These are phyloP conservation scores for Mactromeris polynyma DNA, from an alignment of 2,888 invertebrate genomes.

Conservation along the genomic window DNA sequence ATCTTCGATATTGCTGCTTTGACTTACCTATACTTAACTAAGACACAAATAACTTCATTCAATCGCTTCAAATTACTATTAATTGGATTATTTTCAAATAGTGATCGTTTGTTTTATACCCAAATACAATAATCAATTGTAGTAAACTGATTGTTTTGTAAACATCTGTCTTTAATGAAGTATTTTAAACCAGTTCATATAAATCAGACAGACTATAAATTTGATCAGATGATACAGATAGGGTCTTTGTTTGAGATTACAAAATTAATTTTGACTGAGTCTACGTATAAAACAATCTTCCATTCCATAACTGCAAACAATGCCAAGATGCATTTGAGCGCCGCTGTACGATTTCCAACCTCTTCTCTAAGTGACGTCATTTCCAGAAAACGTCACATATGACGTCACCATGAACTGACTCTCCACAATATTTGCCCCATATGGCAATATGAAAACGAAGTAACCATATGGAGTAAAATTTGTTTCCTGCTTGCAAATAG, in stretches of 20 bases:
- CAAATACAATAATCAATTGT: neutral
- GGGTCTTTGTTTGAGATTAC: neutral
- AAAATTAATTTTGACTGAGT: neutral
- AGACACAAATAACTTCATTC: neutral
- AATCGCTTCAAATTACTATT: conserved; percentile 11
- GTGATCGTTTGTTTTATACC: neutral
- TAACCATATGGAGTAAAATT: too few species aligned
- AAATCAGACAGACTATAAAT: neutral
- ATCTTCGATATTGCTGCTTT: neutral
- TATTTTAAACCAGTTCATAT: neutral
- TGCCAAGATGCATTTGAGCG: too few species aligned
- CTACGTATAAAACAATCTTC: neutral
- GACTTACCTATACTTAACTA: neutral
- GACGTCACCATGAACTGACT: too few species aligned
- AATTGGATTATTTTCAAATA: conserved; percentile 15
- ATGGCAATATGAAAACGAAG: too few species aligned
- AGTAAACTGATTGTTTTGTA: conserved; percentile 1
- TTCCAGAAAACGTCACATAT: too few species aligned
- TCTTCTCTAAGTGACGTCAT: too few species aligned
- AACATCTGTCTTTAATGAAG: neutral
- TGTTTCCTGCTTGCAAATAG: too few species aligned
- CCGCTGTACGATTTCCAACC: too few species aligned
- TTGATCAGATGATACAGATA: neutral
- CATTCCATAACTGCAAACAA: neutral
- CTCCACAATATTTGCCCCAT: too few species aligned